Base-by-base conservation (phyloP, 2,113 vertebrate species). In the Oncorhynchus mykiss region DNA sequence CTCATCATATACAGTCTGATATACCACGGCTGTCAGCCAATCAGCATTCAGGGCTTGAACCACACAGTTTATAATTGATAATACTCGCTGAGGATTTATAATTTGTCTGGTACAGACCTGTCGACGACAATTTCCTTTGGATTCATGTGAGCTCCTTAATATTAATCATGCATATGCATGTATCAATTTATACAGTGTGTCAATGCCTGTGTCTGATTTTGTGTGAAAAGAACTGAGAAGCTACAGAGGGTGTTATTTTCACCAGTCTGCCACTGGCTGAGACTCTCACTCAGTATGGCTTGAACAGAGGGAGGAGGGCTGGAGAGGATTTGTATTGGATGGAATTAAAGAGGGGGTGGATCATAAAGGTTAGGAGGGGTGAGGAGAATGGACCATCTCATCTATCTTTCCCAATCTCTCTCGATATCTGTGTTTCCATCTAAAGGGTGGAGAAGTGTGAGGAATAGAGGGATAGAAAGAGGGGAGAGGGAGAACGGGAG, bases 371-470 rank as follows among this genome's bases (percentile, higher is more conserved):
- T n/a, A 74, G 75, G 59, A 49, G 73, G 76, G 11, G 75, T 70
- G 72, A 51, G 49, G 16, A 57, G 70, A 72, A 27, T 75, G 78
- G 81, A 80, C 16, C 34, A 22, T 69, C 67, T 20, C 67, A 22
- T 69, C 67, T 20, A n/a, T 70, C 39, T 68, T 29, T 70, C 68
- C 34, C n/a, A 12, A 22, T 51, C 68, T 70, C n/a, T 49, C 68
- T 22, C 9, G 25, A n/a, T 49, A 5, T 49, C 39, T 70, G 20
- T 70, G 20, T 69, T 69, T 70, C 34, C 18, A 49, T 5, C 74
- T 73, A 89, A 85, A 78, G 67, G 20, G 75, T 65, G 84, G 70
- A 31, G 45, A 72, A 39, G 70, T n/a, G 51, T 59, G 70, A 29
- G 51, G 49, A 39, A 70, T 72, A 75, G 18, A 75, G 73, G 60